These are phyloP conservation scores for Tyrannus savana DNA, from an alignment of 2,113 vertebrate genomes.

Conservation along the genomic window DNA sequence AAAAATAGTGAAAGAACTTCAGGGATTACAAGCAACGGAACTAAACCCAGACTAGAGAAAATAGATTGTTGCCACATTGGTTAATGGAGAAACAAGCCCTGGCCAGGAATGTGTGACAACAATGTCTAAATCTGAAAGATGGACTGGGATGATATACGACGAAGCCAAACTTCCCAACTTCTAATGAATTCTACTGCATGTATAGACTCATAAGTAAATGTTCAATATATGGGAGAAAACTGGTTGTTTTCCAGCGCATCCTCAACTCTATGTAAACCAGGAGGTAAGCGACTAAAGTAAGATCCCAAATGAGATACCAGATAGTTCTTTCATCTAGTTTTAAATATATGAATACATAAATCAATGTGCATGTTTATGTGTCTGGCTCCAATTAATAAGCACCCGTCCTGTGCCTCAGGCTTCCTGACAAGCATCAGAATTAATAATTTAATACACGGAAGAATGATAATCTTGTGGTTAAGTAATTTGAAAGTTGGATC, in stretches of 20 bases:
- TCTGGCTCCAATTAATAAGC: conserved; percentile 68
- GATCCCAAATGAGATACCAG: conserved; percentile 52
- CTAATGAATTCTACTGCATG: neutral
- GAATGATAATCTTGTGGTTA: conserved; percentile 60
- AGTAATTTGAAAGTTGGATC: conserved; percentile 48
- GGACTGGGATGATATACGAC: neutral
- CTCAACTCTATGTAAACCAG: conserved; percentile 53
- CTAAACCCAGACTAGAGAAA: neutral
- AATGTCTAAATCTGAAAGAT: conserved; percentile 10
- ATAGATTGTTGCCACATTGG: neutral
- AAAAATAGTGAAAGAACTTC: neutral
- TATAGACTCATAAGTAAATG: neutral
- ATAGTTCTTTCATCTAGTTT: conserved; percentile 60
- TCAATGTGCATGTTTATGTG: conserved; percentile 58
- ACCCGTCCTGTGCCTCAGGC: conserved; percentile 63
- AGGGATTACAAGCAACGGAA: neutral
- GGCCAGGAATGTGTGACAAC: conserved; percentile 26
- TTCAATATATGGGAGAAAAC: neutral
- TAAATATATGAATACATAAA: conserved; percentile 67
- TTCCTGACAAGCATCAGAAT: conserved; percentile 59
- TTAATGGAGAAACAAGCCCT: neutral
- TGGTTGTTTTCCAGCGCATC: conserved; percentile 12
- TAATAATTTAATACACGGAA: conserved; percentile 54
- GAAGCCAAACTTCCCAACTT: neutral
- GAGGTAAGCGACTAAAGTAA: conserved; percentile 1